Percentiles rank a stretch among this genome's conserved stretches.
These are phyloP conservation scores for Papilio polytes DNA, from an alignment of 1,140 invertebrate species.

Conservation along the genomic window DNA sequence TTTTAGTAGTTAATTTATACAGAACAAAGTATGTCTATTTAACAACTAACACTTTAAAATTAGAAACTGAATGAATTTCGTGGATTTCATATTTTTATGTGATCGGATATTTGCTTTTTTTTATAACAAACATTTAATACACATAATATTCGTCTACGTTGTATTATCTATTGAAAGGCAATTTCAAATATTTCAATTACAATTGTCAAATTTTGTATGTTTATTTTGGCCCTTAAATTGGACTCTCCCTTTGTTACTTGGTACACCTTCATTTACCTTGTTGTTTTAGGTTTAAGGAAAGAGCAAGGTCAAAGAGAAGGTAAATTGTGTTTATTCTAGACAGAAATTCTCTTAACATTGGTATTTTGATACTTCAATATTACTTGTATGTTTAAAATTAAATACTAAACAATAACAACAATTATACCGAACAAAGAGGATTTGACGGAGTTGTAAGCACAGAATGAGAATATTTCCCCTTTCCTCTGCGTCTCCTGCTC, in stretches of 20 bases:
- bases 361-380: neutral
- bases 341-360: neutral
- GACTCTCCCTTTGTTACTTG: conserved; percentile 1
- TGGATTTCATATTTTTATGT: neutral
- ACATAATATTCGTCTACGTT: neutral
- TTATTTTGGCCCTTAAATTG: neutral
- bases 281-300: conserved; percentile 24
- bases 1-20: no score
- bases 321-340: neutral
- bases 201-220: neutral
- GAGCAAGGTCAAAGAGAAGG: neutral
- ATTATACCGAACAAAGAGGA: no score
- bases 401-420: no score
- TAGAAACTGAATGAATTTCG: no score
- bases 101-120: neutral
- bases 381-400: no score
- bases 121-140: neutral
- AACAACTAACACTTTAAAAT: no score
- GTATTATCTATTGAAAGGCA: neutral
- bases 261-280: neutral
- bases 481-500: no score
- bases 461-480: no score
- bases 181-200: neutral
- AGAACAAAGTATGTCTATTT: no score
- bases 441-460: no score